Evolutionary conservation across 2,797 vertebrate genomes (phyloP), one percentile per base, ranked within the genome.

Genomic region (Myotis planiceps): DNA sequence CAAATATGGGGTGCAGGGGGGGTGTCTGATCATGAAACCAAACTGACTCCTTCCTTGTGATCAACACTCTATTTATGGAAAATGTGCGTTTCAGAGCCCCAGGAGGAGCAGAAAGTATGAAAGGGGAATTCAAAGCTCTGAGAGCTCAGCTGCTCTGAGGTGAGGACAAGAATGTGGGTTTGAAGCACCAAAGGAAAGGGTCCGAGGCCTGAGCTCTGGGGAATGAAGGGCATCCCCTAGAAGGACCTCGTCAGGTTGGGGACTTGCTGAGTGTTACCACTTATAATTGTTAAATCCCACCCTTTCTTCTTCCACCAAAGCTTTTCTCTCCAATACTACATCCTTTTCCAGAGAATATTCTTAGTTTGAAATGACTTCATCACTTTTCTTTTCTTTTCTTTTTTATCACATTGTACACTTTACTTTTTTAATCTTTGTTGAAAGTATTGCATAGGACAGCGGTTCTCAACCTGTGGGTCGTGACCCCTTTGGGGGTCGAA

Each of bases 51-150:
- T 85, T 96, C 45, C 97, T 93, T 90, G 90, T 96, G 85, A 90
- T 78, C 87, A 95, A 92, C 71, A 65, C 5, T 85, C 97, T 97
- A 97, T 98, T 97, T 97, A 85, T 97, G 93, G 97, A 95, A 97
- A 97, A 93, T 91, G 69, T 81, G 81, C 37, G 76, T 96, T 94
- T 97, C 94, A 97, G 92, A 97, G 66, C 81, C 81, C 51, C 58
- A 63, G 1, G 42, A 68, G 88, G 65, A 87, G 42, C 88, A 97
- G 65, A 80, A 92, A 93, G 90, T 96, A 95, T 96, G 92, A 97
- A 98, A 97, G 93, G 94, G 71, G 65, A 96, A 97, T 97, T 98
- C 94, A 97, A 80, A 96, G 32, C 66, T 76, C 76, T 88, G 74
- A 97, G 91, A 83, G 23, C 82, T 86, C 85, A 65, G 39, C 66